Conservation (phyloP, 30 jellyfish, hydroid and myxozoan species). For the Phacellophora camtschatica region DNA sequence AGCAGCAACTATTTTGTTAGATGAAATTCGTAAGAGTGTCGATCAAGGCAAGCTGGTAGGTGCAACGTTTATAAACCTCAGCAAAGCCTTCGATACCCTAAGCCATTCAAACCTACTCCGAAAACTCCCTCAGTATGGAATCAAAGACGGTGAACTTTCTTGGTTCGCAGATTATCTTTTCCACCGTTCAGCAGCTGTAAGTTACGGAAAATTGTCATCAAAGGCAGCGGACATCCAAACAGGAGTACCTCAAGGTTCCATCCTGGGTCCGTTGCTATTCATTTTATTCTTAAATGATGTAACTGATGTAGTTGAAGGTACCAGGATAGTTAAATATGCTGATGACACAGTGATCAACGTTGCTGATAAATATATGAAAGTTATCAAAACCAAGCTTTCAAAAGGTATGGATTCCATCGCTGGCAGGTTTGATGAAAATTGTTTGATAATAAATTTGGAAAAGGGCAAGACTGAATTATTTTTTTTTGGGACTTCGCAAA, state of each 20-base stretch:
- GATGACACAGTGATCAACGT: constrained; percentile 61
- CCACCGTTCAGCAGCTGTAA: constrained; percentile 59
- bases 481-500: constrained; percentile 39
- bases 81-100: neutral
- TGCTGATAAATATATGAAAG: constrained; percentile 55
- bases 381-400: constrained; percentile 43
- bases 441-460: constrained; percentile 27
- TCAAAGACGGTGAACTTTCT: constrained; percentile 25
- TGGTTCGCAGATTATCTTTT: constrained; percentile 40
- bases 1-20: neutral
- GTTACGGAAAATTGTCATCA: constrained; percentile 34
- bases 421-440: constrained; percentile 49
- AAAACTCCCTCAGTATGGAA: constrained; percentile 30
- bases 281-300: constrained; percentile 14
- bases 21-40: constrained; percentile 2
- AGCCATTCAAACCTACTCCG: constrained; percentile 35
- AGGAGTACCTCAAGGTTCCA: constrained; percentile 52
- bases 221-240: constrained; percentile 42
- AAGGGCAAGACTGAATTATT: constrained; percentile 39
- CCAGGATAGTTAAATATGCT: constrained; percentile 64
- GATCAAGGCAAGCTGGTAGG: constrained; percentile 2
- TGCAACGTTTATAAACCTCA: constrained; percentile 4
- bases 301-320: constrained; percentile 18
- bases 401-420: constrained; percentile 37
- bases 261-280: constrained; percentile 51